Evolutionary conservation across 2,113 vertebrate species (phyloP), one percentile per base, ranked within the genome.

Genomic region (Clinocottus analis): DNA sequence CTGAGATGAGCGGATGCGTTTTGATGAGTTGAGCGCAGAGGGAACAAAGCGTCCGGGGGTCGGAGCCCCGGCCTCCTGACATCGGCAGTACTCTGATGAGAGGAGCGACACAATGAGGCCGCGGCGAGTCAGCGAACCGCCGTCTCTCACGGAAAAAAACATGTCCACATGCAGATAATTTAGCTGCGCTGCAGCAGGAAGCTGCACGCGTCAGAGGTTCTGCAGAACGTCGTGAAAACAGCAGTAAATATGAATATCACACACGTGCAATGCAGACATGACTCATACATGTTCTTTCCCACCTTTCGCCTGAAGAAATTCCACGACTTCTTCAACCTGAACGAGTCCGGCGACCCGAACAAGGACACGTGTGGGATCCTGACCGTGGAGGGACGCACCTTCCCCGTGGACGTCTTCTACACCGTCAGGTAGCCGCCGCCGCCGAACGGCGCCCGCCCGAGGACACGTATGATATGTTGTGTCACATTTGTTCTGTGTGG

Each of bases 321-420:
- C 91, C 96, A 95, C 12, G 95, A 97, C 91, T 99, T 99, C 93
- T 99, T 99, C 89, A 99, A 99, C 90, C 95, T 97, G 67, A 99
- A 99, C 1, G 97, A 99, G 49, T 95, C 96, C 0, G 94, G 91
- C 49, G 98, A 99, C 87, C 95, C 96, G 59, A 95, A 87, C 85
- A 97, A 97, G 90, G 98, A 99, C 88, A 99, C 98, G 0, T 98
- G 97, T 70, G 96, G 96, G 29, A 99, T 97, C 82, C 94, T 99
- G 31, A 99, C 97, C 0, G 97, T 99, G 0, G 97, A 98, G 92
- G 98, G 98, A 7, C 96, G 98, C 55, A 98, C 96, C 0, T 98
- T 97, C 90, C 98, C 97, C 0, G 98, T 99, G 92, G 98, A 99
- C 79, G 87, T 99, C 79, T 99, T 99, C 92, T 99, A 99, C 92